Base-by-base conservation (phyloP, 92 coral and sea anemone species). In the Nematostella vectensis region DNA sequence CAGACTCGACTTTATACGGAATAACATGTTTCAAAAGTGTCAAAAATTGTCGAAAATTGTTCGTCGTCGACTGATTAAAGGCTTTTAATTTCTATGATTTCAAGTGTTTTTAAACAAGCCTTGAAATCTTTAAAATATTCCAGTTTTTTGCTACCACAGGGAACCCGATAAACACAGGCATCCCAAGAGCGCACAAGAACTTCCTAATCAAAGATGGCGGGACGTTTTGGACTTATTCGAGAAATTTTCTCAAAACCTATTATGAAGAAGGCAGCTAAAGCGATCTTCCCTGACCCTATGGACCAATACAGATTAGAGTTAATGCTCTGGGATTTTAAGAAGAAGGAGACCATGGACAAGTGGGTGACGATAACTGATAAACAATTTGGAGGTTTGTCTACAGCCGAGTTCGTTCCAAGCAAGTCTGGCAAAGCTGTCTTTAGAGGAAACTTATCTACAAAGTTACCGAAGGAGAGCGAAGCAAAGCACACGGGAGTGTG, bases 401-500 rank as follows among this genome's bases (percentile, higher is more conserved):
- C 58, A 3, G 99, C 85, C 6, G 94, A 87, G 59, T 58, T 93
- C 47, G 87, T 72, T 11, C 70, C 42, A 48, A 82, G 88, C 65
- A 80, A 65, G 21, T 72, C 87, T 12, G 94, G 85, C 1, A 65
- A 82, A 40, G 99, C 86, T 22, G 57, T 77, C 29, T 93, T 93
- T 57, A 62, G 75, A 36, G 99, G 99, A 19, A 58, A 65, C 29
- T 63, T 93, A 4, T 87, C 96, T 0, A 93, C 96, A 3, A 76
- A 93, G 31, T 55, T 93, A 8, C 99, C 96, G 24, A 65, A 50
- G 27, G 87, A 71, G 4, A 67, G 86, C 21, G 81, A 69, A 33
- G 89, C 82, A 2, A 91, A 87, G 59, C 77, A 91, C 64, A 93
- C 85, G 59, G 99, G 99, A 19, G 71, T 93, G 42, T 93, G 99